Evolutionary conservation across 2,888 invertebrate genomes (phyloP).

Genomic region (Euproctis similis): DNA sequence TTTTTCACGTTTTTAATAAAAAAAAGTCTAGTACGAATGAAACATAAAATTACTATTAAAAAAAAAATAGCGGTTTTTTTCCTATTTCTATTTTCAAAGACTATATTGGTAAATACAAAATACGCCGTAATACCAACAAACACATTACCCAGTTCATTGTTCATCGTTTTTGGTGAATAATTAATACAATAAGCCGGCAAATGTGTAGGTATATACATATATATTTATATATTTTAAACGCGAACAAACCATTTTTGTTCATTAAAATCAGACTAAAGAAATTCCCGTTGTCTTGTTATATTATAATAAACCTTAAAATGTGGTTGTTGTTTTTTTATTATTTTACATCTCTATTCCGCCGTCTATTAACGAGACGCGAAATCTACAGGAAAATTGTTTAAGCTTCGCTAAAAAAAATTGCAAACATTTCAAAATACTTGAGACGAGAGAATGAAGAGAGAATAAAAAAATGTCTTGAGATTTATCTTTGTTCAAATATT

Average conservation of each 20-base stretch:
- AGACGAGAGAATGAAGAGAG: conserved; percentile 27
- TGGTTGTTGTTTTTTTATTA: conserved; percentile 42
- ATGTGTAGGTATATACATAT: no score
- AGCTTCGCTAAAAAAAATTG: conserved; percentile 36
- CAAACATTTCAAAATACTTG: conserved; percentile 38
- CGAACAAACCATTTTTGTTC: conserved; percentile 25
- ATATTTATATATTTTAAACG: conserved; percentile 18
- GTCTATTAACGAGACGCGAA: conserved; percentile 46
- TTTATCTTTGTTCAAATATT: no score
- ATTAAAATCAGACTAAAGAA: conserved; percentile 36
- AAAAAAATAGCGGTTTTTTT: no score
- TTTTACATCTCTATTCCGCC: no score
- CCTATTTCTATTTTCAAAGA: no score
- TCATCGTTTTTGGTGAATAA: conserved; percentile 5
- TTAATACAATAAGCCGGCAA: conserved; percentile 13
- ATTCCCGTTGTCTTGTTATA: conserved; percentile 27
- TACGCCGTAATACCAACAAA: no score
- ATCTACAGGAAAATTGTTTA: conserved; percentile 35
- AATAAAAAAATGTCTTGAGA: no score
- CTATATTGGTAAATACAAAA: no score
- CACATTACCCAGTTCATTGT: not conserved
- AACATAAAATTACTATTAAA: no score
- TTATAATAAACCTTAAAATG: conserved; percentile 36
- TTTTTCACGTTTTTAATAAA: no score
- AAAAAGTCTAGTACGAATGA: no score